Percentiles rank a stretch among this genome's conserved stretches.
Conservation (phyloP, 2,797 vertebrate species). For the Bovichtus variegatus region DNA sequence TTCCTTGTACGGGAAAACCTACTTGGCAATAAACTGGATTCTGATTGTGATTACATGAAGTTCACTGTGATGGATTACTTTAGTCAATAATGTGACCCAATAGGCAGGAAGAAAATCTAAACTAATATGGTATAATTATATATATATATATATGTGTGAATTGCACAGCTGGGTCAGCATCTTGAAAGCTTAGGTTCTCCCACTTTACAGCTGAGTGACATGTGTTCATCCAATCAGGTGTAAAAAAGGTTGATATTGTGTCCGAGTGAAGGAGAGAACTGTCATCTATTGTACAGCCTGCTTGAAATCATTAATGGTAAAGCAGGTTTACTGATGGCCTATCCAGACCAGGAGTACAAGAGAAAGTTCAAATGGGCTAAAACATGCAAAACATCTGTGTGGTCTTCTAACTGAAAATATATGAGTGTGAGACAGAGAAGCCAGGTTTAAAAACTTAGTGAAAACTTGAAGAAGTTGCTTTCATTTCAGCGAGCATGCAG, state of each 20-base stretch:
- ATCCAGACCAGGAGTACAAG: background rate
- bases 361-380: conserved; percentile 15
- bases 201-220: background rate
- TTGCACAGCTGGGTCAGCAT: background rate
- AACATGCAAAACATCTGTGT: conserved; percentile 18
- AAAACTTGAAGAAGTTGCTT: conserved; percentile 2
- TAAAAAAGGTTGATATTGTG: background rate
- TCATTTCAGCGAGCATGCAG: conserved; percentile 58
- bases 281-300: background rate
- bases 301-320: too few relatives aligned
- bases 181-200: background rate
- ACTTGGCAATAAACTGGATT: too few relatives aligned
- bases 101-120: background rate
- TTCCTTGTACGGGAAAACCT: too few relatives aligned
- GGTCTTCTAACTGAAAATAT: background rate
- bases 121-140: background rate
- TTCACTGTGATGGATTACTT: background rate
- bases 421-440: conserved; percentile 15
- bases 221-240: background rate
- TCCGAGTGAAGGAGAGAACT: background rate
- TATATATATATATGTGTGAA: too few relatives aligned
- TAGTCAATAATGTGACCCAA: background rate
- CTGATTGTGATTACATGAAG: background rate
- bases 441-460: background rate
- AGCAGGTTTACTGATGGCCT: background rate